A percentile compares a stretch with the other conserved stretches of the same genome.
Evolutionary conservation across 2,797 vertebrate genomes (phyloP).

Genomic region (Rhyacichthys aspro): DNA sequence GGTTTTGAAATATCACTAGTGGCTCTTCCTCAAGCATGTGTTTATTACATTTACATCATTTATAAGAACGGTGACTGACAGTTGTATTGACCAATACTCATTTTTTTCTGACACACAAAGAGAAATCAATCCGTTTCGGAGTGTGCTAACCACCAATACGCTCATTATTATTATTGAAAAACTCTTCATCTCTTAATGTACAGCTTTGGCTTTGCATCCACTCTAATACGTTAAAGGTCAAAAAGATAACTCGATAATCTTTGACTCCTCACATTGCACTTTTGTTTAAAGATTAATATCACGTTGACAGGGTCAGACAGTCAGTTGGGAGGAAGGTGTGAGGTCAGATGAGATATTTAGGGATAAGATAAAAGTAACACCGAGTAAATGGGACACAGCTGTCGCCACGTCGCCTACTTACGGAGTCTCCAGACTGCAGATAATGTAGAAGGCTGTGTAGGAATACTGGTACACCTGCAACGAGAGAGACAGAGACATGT

Average conservation of each 20-base stretch:
- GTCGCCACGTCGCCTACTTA: slow-evolving; percentile 63
- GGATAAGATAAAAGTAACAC: slow-evolving; percentile 10
- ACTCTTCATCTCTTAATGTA: no score
- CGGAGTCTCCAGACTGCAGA: slow-evolving; percentile 89
- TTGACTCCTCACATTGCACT: not conserved
- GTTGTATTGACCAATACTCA: no score
- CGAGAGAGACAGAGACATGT: slow-evolving; percentile 9
- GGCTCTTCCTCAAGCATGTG: no score
- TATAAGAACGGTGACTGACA: no score
- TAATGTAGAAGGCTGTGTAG: slow-evolving; percentile 93
- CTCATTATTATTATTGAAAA: no score
- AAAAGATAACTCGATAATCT: not conserved
- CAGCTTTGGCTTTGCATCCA: not conserved
- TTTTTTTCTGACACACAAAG: no score
- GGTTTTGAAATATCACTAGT: no score
- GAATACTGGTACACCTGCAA: slow-evolving; percentile 91
- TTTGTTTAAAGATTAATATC: not conserved
- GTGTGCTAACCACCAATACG: no score
- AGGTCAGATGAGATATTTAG: slow-evolving; percentile 30
- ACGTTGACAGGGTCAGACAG: slow-evolving; percentile 18
- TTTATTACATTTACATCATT: no score
- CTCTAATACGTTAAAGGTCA: slow-evolving; percentile 2
- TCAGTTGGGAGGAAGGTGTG: slow-evolving; percentile 1
- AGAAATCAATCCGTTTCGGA: no score
- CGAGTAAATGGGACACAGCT: slow-evolving; percentile 12